Conservation (phyloP, 2,888 invertebrate species). For the Diarsia mendica region DNA sequence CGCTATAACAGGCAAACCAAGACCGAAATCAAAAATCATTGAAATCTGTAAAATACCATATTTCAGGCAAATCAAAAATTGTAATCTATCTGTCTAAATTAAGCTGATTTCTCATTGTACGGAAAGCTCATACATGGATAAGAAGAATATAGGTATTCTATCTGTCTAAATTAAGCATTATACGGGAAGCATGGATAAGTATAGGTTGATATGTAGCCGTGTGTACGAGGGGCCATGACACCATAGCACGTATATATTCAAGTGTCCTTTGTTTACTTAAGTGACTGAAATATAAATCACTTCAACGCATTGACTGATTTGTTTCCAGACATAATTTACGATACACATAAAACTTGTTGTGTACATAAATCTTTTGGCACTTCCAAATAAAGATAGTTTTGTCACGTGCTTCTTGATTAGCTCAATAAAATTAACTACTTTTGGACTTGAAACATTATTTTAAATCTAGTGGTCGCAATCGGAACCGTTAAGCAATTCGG, state of each 20-base stretch:
- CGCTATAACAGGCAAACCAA: background rate
- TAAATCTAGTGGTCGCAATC: too few relatives aligned
- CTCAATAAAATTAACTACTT: background rate
- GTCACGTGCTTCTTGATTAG: background rate
- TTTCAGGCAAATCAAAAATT: too few relatives aligned
- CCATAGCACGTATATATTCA: background rate
- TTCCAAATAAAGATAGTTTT: background rate
- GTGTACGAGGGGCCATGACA: background rate
- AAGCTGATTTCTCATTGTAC: too few relatives aligned
- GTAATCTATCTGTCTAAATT: too few relatives aligned
- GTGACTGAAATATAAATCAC: conserved; percentile 2
- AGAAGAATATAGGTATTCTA: too few relatives aligned
- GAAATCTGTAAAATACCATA: too few relatives aligned
- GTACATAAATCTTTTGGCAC: conserved; percentile 13
- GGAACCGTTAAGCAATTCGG: too few relatives aligned
- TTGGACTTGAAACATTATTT: background rate
- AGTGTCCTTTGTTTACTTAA: background rate
- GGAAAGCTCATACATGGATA: too few relatives aligned
- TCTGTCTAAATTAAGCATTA: too few relatives aligned
- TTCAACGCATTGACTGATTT: background rate
- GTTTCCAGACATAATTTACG: background rate
- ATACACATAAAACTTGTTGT: background rate
- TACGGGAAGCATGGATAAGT: background rate
- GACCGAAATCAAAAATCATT: too few relatives aligned
- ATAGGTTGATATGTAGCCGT: too few relatives aligned